Evolutionary conservation across 2,888 invertebrate genomes (phyloP).

Genomic region (Diadegma fenestrale): DNA sequence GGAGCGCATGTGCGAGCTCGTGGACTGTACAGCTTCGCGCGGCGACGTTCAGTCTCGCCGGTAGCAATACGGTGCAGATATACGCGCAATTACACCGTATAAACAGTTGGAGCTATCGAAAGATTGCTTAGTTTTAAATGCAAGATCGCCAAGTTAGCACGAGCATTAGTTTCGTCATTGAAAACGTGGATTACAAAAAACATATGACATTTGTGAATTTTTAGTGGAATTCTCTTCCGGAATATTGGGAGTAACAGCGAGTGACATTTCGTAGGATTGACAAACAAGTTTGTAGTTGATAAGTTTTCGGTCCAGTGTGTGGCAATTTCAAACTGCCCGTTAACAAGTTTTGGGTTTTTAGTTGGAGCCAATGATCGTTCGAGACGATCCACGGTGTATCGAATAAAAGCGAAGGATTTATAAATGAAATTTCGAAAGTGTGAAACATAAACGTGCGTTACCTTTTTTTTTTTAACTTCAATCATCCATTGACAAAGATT

Average conservation of each 20-base stretch:
- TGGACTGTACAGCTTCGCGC: slow-evolving; percentile 76
- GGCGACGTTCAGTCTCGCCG: slow-evolving; percentile 83
- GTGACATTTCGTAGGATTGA: not conserved
- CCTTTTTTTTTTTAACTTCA: not conserved
- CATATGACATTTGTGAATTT: not conserved
- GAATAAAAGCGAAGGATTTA: slow-evolving; percentile 18
- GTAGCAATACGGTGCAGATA: slow-evolving; percentile 82
- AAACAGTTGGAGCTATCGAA: not conserved
- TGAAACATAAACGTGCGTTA: slow-evolving; percentile 14
- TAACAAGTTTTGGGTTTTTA: not conserved
- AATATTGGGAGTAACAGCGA: not conserved
- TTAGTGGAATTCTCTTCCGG: not conserved
- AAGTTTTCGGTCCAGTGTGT: not conserved
- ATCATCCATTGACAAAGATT: not conserved
- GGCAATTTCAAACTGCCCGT: not conserved
- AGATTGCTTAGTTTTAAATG: not conserved
- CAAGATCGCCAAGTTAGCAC: slow-evolving; percentile 6
- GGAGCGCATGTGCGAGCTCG: slow-evolving; percentile 77
- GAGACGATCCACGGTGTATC: not conserved
- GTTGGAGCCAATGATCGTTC: not conserved
- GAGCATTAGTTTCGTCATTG: not conserved
- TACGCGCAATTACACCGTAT: slow-evolving; percentile 81
- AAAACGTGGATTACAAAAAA: not conserved
- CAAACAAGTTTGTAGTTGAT: not conserved
- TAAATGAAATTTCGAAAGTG: slow-evolving; percentile 2